Conservation (phyloP, 2,113 vertebrate species). For the Chionomys nivalis region DNA sequence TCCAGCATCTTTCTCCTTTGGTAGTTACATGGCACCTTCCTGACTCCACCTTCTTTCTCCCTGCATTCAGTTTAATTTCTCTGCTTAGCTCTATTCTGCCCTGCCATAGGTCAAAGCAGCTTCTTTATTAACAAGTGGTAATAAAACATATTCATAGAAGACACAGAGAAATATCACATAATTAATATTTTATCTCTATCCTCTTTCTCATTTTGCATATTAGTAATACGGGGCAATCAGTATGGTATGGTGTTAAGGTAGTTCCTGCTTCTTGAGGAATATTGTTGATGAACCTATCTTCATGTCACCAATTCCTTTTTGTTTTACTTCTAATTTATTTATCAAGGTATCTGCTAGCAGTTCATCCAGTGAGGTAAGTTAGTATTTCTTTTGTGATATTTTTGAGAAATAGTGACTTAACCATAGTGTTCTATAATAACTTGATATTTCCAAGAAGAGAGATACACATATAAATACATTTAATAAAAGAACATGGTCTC, state of each 20-base stretch:
- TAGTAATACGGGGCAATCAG: neutral
- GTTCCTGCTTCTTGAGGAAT: neutral
- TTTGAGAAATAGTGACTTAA: neutral
- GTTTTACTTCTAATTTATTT: neutral
- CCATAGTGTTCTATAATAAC: neutral
- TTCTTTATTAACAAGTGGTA: too few relatives aligned
- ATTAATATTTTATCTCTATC: neutral
- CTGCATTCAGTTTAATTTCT: too few relatives aligned
- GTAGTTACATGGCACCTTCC: too few relatives aligned
- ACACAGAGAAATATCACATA: too few relatives aligned
- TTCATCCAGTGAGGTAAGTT: constrained; percentile 50
- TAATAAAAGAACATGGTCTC: neutral
- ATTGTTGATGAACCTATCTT: neutral
- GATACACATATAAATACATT: neutral
- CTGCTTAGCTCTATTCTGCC: too few relatives aligned
- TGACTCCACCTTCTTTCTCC: too few relatives aligned
- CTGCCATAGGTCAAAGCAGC: too few relatives aligned
- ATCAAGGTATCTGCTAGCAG: neutral
- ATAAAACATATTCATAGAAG: too few relatives aligned
- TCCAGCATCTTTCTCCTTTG: too few relatives aligned
- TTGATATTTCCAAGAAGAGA: neutral
- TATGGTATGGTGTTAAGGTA: neutral
- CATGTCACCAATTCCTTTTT: neutral
- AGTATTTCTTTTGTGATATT: neutral
- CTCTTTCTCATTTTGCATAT: neutral